Evolutionary conservation across 2,888 invertebrate species (phyloP), one percentile per base, ranked within the genome.

Genomic region (Ophonus ardosiacus): DNA sequence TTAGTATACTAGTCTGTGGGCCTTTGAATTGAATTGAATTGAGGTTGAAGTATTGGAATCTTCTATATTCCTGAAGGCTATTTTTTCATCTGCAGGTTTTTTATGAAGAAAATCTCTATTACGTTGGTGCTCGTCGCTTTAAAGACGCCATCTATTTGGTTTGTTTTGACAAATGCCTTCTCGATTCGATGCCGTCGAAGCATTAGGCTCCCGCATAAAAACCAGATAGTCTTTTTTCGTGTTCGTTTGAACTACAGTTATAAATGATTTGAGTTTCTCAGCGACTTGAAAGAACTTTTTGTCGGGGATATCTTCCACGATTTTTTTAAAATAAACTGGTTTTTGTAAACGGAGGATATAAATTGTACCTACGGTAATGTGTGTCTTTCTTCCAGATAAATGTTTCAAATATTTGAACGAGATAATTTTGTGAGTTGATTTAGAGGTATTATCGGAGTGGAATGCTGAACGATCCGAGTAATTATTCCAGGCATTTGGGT

Each of bases 101-200:
- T 74, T 74, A 74, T 74, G 40, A 43, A 68, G 71, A 74, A 74
- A 74, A 74, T 74, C 71, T 74, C 71, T 74, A 74, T 74, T 74
- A 74, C 68, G 63, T n/a, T 61, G 17, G 61, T 18, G 59, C 59
- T 31, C 71, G 0, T 40, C 71, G 43, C 43, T 40, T 74, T 74
- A 57, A 78, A 78, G 59, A 61, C n/a, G 57, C 43, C 61, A 81
- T 81, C 63, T 81, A 61, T 81, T 81, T 81, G 17, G 61, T 63
- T 63, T 81, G 81, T 81, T 81, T 81, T 81, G 81, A 81, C 81
- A 81, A 81, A 81, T 81, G 81, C 65, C 63, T 63, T 81, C 81
- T 63, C 63, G 65, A 81, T 81, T n/a, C 63, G 71, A 74, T 5
- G 40, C 71, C 71, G 17, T 74, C 71, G 63, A 81, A 43, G 81